phyloP scores from a whole-genome alignment of 2,888 invertebrate genomes.

The Archips xylosteana region DNA sequence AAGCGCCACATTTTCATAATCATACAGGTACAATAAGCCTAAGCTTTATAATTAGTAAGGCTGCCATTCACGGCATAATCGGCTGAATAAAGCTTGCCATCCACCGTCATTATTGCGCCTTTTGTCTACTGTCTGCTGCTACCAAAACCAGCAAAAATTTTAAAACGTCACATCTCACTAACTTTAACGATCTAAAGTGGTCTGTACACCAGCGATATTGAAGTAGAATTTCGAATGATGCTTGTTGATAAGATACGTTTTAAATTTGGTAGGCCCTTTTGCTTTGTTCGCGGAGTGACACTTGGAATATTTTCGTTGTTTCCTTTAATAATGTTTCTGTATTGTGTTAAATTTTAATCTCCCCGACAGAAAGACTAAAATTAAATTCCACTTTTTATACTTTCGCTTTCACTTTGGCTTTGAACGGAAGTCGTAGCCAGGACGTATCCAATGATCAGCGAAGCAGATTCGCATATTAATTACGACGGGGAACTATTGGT shows the following conservation, averaged over 20 bases:
- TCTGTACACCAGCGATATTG: not conserved
- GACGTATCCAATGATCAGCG: slow-evolving; percentile 21
- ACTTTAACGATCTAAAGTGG: not conserved
- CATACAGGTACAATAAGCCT: slow-evolving; percentile 2
- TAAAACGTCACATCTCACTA: slow-evolving; percentile 3
- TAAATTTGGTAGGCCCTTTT: not conserved
- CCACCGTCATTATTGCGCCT: slow-evolving; percentile 18
- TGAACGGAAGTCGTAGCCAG: slow-evolving; percentile 13
- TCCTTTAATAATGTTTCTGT: slow-evolving; percentile 9
- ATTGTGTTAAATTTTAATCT: slow-evolving; percentile 23
- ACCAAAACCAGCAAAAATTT: not conserved
- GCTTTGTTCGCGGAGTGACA: slow-evolving; percentile 17
- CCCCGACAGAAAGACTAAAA: not conserved
- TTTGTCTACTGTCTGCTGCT: slow-evolving; percentile 18
- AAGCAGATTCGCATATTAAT: slow-evolving; percentile 21
- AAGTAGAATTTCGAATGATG: not conserved
- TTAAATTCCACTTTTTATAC: not conserved
- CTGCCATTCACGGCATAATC: slow-evolving; percentile 25
- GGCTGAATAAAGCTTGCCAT: slow-evolving; percentile 21
- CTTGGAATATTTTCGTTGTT: slow-evolving; percentile 16
- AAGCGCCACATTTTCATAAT: not conserved
- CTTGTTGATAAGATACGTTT: not conserved
- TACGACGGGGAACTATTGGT: slow-evolving; percentile 11
- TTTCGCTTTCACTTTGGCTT: not conserved
- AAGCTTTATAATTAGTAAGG: slow-evolving; percentile 23